These are phyloP conservation scores for Petrocephalus schoutedeni DNA, from an alignment of 2,797 vertebrate species.

Conservation along the genomic window DNA sequence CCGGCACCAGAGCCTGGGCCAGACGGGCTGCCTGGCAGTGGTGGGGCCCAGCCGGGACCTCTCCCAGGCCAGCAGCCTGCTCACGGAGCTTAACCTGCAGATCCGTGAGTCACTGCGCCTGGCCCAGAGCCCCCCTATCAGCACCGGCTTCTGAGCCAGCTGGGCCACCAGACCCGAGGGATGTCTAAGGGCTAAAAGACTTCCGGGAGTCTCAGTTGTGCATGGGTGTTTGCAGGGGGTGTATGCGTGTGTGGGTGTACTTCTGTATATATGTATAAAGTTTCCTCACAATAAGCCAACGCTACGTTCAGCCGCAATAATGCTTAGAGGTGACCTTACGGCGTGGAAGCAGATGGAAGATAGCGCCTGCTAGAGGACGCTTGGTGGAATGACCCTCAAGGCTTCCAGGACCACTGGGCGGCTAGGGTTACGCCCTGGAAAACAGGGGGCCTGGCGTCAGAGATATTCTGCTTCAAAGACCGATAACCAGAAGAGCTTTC, in stretches of 20 bases:
- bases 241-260: conserved; percentile 6
- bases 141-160: conserved; percentile 80
- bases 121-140: conserved; percentile 66
- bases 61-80: conserved; percentile 83
- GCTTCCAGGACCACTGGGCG: conserved; percentile 25
- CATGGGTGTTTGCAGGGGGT: conserved; percentile 19
- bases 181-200: conserved; percentile 61
- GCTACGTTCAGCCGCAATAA: conserved; percentile 71
- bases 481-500: conserved; percentile 52
- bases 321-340: conserved; percentile 48
- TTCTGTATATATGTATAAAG: conserved; percentile 29
- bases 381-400: conserved; percentile 60
- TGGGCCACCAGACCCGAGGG: conserved; percentile 18
- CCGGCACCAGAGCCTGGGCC: conserved; percentile 92
- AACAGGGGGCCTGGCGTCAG: conserved; percentile 14
- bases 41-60: conserved; percentile 86
- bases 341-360: conserved; percentile 48
- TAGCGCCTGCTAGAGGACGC: conserved; percentile 41
- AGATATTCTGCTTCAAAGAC: conserved; percentile 52
- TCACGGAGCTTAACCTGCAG: conserved; percentile 97
- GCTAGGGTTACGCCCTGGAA: conserved; percentile 17
- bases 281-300: conserved; percentile 60
- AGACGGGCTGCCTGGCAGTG: conserved; percentile 88
- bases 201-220: conserved; percentile 59
- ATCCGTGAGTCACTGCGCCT: conserved; percentile 84